Conservation (phyloP, 2,797 vertebrate genomes). For the Argya squamiceps region DNA sequence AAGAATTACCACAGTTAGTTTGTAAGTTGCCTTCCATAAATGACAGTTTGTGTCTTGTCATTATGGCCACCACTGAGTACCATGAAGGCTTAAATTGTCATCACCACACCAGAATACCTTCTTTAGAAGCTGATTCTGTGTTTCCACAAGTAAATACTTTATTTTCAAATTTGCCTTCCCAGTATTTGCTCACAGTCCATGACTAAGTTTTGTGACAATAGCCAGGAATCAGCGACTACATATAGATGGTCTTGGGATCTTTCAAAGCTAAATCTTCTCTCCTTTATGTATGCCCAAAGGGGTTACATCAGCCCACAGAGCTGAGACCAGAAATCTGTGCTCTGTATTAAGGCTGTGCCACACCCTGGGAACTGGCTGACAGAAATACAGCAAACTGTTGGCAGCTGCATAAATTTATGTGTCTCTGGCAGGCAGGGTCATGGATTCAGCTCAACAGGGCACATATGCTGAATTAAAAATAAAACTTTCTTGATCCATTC, state of each 20-base stretch:
- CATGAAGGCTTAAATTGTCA: not conserved
- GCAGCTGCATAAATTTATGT: not conserved
- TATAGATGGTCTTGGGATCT: not conserved
- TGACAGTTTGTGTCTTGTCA: not conserved
- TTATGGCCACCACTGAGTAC: not conserved
- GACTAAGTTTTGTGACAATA: not conserved
- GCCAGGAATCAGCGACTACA: not conserved
- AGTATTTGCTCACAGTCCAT: rapidly evolving
- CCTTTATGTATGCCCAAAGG: not conserved
- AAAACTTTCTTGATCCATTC: not conserved
- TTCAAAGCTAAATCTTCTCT: not conserved
- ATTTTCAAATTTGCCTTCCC: not conserved
- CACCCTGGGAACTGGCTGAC: not conserved
- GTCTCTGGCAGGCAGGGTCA: not conserved
- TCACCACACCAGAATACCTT: not conserved
- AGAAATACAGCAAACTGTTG: not conserved
- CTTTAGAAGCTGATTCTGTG: not conserved
- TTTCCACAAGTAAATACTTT: not conserved
- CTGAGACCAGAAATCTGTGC: not conserved
- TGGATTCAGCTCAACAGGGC: not conserved
- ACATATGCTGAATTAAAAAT: not conserved
- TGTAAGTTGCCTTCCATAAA: not conserved
- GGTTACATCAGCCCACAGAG: not conserved
- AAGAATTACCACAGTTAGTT: not conserved
- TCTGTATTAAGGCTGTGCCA: not conserved